Evolutionary conservation across 2,113 vertebrate genomes (phyloP), one percentile per base, ranked within the genome.

Genomic region (Entomyzon cyanotis): DNA sequence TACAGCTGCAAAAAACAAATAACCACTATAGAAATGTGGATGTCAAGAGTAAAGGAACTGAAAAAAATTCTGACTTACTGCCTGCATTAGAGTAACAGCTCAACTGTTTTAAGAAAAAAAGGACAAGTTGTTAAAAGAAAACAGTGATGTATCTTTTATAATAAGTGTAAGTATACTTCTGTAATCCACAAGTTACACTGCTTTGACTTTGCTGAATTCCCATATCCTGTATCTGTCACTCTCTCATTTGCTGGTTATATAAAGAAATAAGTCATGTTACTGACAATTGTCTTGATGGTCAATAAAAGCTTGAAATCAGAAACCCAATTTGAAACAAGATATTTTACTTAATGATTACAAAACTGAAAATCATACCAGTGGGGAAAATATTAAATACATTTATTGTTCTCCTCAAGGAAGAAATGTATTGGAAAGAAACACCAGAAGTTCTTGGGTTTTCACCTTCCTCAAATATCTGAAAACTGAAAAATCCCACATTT

Each of bases 21-120:
- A 90, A 47, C 10, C 10, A 53, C 30, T 68, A 25, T 22, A 91
- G 69, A 93, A 90, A 74, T 75, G 47, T 92, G 63, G 46, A 53
- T 67, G 28, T 92, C 42, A 89, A 89, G 69, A 89, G 33, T 28
- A 92, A 89, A 92, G 35, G 11, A 93, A 87, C 31, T 31, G 49
- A 90, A 94, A 85, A 78, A 68, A 47, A 15, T 5, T 41, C 50
- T 90, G 35, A 87, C 20, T 93, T 90, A 87, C 30, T 68, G 41
- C 42, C 33, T 80, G 50, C 13, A 85, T 80, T 82, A 93, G 84
- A 93, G 92, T 87, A 96, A 85, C 70, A 91, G 42, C 55, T 93
- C 73, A 78, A 73, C 31, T 74, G 17, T 77, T 78, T 92, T 73
- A 89, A 46, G n/a, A 28, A 89, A 67, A 86, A 94, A 80, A 21